Percentiles rank a stretch among this genome's conserved stretches.
phyloP scores from a whole-genome alignment of 2,888 invertebrate species.

The Hyalella azteca region DNA sequence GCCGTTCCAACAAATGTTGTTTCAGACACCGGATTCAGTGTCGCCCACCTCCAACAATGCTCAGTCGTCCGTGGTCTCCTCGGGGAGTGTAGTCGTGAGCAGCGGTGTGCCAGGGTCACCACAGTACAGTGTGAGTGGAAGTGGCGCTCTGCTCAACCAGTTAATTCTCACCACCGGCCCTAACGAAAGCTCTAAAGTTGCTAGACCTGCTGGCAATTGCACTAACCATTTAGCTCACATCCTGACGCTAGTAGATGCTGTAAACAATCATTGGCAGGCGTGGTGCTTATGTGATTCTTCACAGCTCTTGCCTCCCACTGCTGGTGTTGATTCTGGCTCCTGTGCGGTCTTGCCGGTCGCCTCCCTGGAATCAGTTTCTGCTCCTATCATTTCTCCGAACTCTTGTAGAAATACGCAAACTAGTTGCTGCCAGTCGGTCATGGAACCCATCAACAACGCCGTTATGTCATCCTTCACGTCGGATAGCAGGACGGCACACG shows the following conservation, averaged over 20 bases:
- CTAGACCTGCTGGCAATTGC: constrained; percentile 52
- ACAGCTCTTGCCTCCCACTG: background rate
- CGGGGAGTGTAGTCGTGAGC: background rate
- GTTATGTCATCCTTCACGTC: background rate
- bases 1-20: constrained; percentile 18
- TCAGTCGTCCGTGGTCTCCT: background rate
- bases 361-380: too few relatives aligned
- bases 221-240: constrained; percentile 55
- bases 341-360: too few relatives aligned
- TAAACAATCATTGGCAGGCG: constrained; percentile 54
- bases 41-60: background rate
- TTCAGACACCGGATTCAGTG: constrained; percentile 26
- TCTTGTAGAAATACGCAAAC: too few relatives aligned
- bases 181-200: constrained; percentile 51
- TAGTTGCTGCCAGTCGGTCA: background rate
- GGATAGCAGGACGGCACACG: background rate
- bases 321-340: too few relatives aligned
- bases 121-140: background rate
- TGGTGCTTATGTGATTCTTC: constrained; percentile 51
- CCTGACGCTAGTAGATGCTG: constrained; percentile 51
- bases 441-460: too few relatives aligned
- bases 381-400: too few relatives aligned
- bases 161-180: constrained; percentile 41
- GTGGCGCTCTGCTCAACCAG: constrained; percentile 29
- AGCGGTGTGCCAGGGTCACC: background rate